phyloP scores from a whole-genome alignment of 2,888 invertebrate species.

The Drosophila vallismaia region DNA sequence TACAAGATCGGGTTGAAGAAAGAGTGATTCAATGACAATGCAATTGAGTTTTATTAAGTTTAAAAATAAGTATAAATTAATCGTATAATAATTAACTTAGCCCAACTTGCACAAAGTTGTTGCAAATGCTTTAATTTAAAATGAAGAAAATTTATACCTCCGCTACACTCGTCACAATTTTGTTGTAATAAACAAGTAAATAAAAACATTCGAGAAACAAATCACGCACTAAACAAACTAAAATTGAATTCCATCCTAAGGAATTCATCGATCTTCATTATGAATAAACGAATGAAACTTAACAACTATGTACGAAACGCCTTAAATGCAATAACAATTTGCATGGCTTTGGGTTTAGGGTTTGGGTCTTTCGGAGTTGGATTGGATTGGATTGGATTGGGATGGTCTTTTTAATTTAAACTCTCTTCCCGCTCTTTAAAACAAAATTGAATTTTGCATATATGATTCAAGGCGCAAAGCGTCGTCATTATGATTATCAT shows the following conservation, averaged over 20 bases:
- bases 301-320: slow-evolving; percentile 51
- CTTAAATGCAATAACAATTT: slow-evolving; percentile 53
- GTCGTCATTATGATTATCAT: slow-evolving; percentile 24
- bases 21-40: slow-evolving; percentile 30
- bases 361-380: slow-evolving; percentile 3
- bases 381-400: background rate
- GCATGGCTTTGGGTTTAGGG: slow-evolving; percentile 43
- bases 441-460: slow-evolving; percentile 73
- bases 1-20: slow-evolving; percentile 28
- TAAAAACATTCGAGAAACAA: slow-evolving; percentile 32
- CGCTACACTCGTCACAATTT: slow-evolving; percentile 19
- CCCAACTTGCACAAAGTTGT: slow-evolving; percentile 61
- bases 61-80: slow-evolving; percentile 59
- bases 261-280: slow-evolving; percentile 23
- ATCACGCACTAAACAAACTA: slow-evolving; percentile 49
- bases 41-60: slow-evolving; percentile 47
- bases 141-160: slow-evolving; percentile 18
- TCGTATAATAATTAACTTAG: slow-evolving; percentile 65
- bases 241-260: slow-evolving; percentile 47
- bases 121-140: slow-evolving; percentile 53
- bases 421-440: slow-evolving; percentile 40
- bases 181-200: slow-evolving; percentile 19
- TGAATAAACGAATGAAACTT: slow-evolving; percentile 59
- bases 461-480: slow-evolving; percentile 27
- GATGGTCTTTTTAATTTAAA: slow-evolving; percentile 60